Conservation (phyloP, 2,797 vertebrate species). For the Tokudaia muenninki region DNA sequence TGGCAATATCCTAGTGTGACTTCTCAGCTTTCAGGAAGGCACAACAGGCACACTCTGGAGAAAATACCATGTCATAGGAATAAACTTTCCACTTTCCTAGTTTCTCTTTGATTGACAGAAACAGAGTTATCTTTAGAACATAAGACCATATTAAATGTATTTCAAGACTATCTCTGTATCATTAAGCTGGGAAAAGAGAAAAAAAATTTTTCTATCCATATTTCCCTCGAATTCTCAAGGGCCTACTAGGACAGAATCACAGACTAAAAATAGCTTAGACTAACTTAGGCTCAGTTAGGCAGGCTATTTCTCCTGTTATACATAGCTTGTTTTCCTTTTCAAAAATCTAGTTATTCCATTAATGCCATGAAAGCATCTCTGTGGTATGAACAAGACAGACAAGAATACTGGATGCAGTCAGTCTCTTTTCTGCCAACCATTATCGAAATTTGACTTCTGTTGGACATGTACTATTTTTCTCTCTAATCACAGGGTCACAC, state of each 20-base stretch:
- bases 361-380: slow-evolving; percentile 55
- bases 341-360: slow-evolving; percentile 67
- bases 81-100: slow-evolving; percentile 72
- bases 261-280: slow-evolving; percentile 80
- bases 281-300: slow-evolving; percentile 72
- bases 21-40: neutral
- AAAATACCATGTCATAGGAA: slow-evolving; percentile 61
- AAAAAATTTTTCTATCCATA: slow-evolving; percentile 73
- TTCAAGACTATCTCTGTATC: slow-evolving; percentile 78
- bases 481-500: neutral
- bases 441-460: slow-evolving; percentile 42
- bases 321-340: slow-evolving; percentile 45
- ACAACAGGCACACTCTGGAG: neutral
- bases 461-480: neutral
- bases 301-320: slow-evolving; percentile 70
- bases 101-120: slow-evolving; percentile 78
- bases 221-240: slow-evolving; percentile 79
- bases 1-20: too few relatives aligned
- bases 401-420: neutral
- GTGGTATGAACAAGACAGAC: neutral
- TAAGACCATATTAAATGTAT: slow-evolving; percentile 74
- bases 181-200: slow-evolving; percentile 82
- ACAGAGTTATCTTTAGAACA: slow-evolving; percentile 76
- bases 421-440: slow-evolving; percentile 47
- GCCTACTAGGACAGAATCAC: slow-evolving; percentile 75